These are phyloP conservation scores for Coenobita brevimanus DNA, from an alignment of 1,140 invertebrate genomes.

Conservation along the genomic window DNA sequence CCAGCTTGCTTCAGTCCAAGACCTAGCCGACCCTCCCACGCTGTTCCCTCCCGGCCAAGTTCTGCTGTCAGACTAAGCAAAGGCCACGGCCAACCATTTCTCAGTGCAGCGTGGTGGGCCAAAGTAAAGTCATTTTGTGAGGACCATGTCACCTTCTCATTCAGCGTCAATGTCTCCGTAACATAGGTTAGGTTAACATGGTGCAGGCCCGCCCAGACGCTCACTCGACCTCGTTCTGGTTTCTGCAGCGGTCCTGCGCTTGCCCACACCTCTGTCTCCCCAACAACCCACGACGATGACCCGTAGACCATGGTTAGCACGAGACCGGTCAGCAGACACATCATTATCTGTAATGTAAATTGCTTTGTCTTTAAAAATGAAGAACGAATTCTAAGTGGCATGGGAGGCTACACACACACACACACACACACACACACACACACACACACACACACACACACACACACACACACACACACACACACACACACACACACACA, in stretches of 20 bases:
- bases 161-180: conserved; percentile 1
- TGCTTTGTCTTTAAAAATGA: too few relatives aligned
- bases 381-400: too few relatives aligned
- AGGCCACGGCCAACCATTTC: conserved; percentile 24
- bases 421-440: too few relatives aligned
- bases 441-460: neutral
- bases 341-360: conserved; percentile 26
- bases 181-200: conserved; percentile 40
- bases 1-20: conserved; percentile 21
- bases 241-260: conserved; percentile 15
- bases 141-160: conserved; percentile 19
- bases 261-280: conserved; percentile 10
- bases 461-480: neutral
- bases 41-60: conserved; percentile 18
- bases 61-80: conserved; percentile 26
- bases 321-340: conserved; percentile 29
- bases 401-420: too few relatives aligned
- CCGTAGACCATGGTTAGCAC: conserved; percentile 15
- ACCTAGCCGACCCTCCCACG: conserved; percentile 24
- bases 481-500: neutral
- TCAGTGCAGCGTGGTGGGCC: conserved; percentile 3
- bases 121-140: neutral
- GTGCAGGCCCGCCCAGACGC: conserved; percentile 27
- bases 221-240: neutral
- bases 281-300: conserved; percentile 43